These are phyloP conservation scores for Dasysyrphus albostriatus DNA, from an alignment of 2,888 invertebrate genomes.

Conservation along the genomic window DNA sequence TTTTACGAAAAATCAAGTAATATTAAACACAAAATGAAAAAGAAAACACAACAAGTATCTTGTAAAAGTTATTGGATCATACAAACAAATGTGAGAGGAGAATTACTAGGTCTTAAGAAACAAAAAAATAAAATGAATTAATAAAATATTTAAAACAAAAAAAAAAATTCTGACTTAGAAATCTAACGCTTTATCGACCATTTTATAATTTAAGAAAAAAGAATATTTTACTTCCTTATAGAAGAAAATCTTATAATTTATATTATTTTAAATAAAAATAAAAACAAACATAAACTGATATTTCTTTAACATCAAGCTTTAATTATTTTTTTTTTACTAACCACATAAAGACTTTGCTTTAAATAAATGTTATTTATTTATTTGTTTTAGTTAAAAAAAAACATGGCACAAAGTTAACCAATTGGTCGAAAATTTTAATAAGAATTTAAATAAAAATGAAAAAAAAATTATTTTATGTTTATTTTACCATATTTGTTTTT, in stretches of 20 bases:
- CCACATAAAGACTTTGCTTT: constrained; percentile 18
- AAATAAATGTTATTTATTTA: constrained; percentile 16
- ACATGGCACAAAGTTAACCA: constrained; percentile 66
- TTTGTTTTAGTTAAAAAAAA: constrained; percentile 24
- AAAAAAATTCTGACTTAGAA: constrained; percentile 68
- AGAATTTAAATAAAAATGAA: constrained; percentile 10
- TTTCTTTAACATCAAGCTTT: constrained; percentile 56
- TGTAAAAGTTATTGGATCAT: constrained; percentile 54
- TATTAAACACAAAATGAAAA: constrained; percentile 35
- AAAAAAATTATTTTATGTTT: constrained; percentile 12
- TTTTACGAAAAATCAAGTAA: constrained; percentile 30
- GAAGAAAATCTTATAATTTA: constrained; percentile 17
- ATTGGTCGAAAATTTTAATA: constrained; percentile 63
- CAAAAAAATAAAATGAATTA: constrained; percentile 39
- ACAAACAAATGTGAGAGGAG: constrained; percentile 50
- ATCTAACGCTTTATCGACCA: constrained; percentile 76
- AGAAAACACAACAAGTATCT: constrained; percentile 26
- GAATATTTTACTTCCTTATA: constrained; percentile 27
- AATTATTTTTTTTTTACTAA: constrained; percentile 37
- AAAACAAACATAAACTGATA: constrained; percentile 15
- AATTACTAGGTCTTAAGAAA: constrained; percentile 71
- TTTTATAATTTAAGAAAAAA: constrained; percentile 58
- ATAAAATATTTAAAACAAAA: constrained; percentile 32
- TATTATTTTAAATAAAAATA: constrained; percentile 2
- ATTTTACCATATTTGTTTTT: constrained; percentile 39